These are phyloP conservation scores for Aphis gossypii DNA, from an alignment of 1,140 invertebrate species.

Conservation along the genomic window DNA sequence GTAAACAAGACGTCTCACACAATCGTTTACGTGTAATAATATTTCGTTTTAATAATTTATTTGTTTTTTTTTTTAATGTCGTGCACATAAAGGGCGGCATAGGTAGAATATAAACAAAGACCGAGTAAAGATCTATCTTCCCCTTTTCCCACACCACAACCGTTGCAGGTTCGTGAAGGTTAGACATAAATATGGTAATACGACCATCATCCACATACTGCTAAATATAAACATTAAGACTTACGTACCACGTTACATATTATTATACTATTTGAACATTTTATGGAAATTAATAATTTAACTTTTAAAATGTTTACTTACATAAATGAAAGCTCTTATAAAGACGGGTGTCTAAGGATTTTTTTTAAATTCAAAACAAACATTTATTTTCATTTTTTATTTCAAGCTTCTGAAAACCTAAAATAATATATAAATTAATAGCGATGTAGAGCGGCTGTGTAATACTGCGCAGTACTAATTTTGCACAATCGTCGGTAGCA, in stretches of 20 bases:
- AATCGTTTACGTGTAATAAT: background rate
- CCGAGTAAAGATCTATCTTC: background rate
- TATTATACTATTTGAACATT: background rate
- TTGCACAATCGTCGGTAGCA: background rate
- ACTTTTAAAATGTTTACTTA: background rate
- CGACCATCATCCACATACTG: background rate
- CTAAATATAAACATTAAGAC: background rate
- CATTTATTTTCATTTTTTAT: background rate
- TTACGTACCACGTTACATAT: background rate
- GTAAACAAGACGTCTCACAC: too few relatives aligned
- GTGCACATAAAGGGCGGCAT: background rate
- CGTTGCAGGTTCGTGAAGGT: background rate
- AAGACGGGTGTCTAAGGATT: background rate
- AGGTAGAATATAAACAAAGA: background rate
- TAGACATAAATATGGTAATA: background rate
- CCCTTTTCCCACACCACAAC: background rate
- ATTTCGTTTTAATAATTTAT: background rate
- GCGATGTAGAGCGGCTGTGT: background rate
- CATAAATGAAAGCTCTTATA: background rate
- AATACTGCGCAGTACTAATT: background rate
- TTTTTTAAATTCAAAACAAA: background rate
- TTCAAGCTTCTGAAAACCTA: background rate
- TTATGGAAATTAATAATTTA: constrained; percentile 19
- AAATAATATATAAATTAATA: background rate
- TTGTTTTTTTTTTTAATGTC: background rate